These are phyloP conservation scores for Xanthostigma xanthostigma DNA, from an alignment of 2,888 invertebrate species.

Conservation along the genomic window DNA sequence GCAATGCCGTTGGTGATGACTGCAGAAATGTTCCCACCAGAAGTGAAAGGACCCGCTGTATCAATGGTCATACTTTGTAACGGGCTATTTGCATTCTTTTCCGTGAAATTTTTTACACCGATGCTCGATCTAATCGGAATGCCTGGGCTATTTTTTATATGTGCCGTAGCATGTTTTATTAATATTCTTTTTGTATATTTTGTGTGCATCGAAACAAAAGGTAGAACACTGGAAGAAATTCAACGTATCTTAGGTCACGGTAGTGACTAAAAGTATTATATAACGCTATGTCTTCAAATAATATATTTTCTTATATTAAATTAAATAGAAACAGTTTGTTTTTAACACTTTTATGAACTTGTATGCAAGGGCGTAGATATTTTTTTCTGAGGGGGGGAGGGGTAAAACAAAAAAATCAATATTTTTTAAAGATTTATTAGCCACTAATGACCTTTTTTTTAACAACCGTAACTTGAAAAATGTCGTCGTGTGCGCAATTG, in stretches of 20 bases:
- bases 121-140: slow-evolving; percentile 21
- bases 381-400: too few species aligned
- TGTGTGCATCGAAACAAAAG: slow-evolving; percentile 39
- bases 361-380: too few species aligned
- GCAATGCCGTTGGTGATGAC: slow-evolving; percentile 34
- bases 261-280: too few species aligned
- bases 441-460: too few species aligned
- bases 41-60: slow-evolving; percentile 24
- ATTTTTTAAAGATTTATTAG: too few species aligned
- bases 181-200: slow-evolving; percentile 31
- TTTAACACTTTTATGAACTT: too few species aligned
- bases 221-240: slow-evolving; percentile 31
- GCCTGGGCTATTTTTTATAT: slow-evolving; percentile 34
- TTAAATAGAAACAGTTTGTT: too few species aligned
- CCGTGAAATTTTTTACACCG: slow-evolving; percentile 30
- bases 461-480: too few species aligned
- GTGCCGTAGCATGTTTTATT: slow-evolving; percentile 29
- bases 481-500: too few species aligned
- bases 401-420: too few species aligned
- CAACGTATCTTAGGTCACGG: slow-evolving; percentile 24
- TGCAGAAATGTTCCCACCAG: slow-evolving; percentile 31
- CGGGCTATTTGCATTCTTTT: slow-evolving; percentile 27
- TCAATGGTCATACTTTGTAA: slow-evolving; percentile 28
- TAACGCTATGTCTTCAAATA: too few species aligned
- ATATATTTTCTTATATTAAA: too few species aligned